These are phyloP conservation scores for Xestia c-nigrum DNA, from an alignment of 2,888 invertebrate species.

Conservation along the genomic window DNA sequence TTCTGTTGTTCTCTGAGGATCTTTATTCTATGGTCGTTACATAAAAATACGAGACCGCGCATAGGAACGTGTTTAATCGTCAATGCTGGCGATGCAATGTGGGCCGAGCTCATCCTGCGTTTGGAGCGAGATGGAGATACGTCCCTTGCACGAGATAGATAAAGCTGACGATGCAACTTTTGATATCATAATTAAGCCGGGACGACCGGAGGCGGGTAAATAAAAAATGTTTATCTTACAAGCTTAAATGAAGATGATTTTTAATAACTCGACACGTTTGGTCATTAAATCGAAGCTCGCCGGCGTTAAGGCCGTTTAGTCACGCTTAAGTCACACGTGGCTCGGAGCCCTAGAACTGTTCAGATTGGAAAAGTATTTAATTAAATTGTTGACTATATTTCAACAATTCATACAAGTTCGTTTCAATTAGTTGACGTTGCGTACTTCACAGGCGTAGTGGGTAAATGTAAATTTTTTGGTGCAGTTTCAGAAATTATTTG, in stretches of 20 bases:
- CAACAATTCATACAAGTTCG: background rate
- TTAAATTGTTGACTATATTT: conserved; percentile 32
- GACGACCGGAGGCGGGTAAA: conserved; percentile 76
- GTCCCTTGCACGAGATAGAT: conserved; percentile 74
- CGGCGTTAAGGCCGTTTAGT: conserved; percentile 72
- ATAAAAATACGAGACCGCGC: conserved; percentile 87
- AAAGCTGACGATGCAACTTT: conserved; percentile 83
- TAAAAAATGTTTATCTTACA: conserved; percentile 87
- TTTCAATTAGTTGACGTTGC: background rate
- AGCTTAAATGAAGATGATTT: conserved; percentile 82
- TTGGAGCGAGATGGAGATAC: conserved; percentile 77
- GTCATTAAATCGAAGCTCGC: conserved; percentile 79
- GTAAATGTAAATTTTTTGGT: background rate
- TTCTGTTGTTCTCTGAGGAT: conserved; percentile 72
- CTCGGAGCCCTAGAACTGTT: conserved; percentile 64
- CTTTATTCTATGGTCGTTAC: conserved; percentile 66
- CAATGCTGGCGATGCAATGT: conserved; percentile 81
- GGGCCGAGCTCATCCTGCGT: conserved; percentile 78
- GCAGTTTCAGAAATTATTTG: background rate
- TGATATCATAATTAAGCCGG: conserved; percentile 89
- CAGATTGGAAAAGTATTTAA: conserved; percentile 57
- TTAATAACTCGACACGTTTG: conserved; percentile 82
- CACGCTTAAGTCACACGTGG: conserved; percentile 68
- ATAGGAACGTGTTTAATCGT: conserved; percentile 90
- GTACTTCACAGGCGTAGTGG: background rate